Evolutionary conservation across 1,140 invertebrate species (phyloP).

Genomic region (Drosophila takahashii): DNA sequence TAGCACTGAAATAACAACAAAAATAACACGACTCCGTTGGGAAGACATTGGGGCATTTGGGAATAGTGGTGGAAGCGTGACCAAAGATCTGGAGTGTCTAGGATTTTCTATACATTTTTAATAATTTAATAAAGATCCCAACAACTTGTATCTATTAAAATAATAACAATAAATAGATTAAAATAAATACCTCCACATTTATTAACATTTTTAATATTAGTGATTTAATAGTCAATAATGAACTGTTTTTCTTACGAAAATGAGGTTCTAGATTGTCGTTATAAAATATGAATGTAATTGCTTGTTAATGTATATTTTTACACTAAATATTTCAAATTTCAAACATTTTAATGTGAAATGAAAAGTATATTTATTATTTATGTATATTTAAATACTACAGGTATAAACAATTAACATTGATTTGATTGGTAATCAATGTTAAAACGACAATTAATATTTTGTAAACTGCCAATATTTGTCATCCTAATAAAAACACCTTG

Average conservation of each 20-base stretch:
- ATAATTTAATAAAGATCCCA: too few relatives aligned
- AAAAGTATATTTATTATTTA: neutral
- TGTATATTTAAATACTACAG: neutral
- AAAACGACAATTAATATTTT: constrained; percentile 4
- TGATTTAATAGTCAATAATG: too few relatives aligned
- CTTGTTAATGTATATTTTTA: too few relatives aligned
- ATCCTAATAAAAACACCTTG: constrained; percentile 9
- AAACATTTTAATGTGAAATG: too few relatives aligned
- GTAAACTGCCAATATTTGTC: neutral
- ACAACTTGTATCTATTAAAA: too few relatives aligned
- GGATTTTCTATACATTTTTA: neutral
- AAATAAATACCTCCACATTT: too few relatives aligned
- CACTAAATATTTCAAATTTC: too few relatives aligned
- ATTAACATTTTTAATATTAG: too few relatives aligned
- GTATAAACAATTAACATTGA: neutral
- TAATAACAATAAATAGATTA: too few relatives aligned
- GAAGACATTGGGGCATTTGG: constrained; percentile 33
- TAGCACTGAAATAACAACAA: constrained; percentile 81
- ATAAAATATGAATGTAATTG: too few relatives aligned
- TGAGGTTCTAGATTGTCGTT: too few relatives aligned
- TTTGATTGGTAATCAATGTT: constrained; percentile 6
- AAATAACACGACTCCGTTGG: constrained; percentile 73
- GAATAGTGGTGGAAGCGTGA: constrained; percentile 47
- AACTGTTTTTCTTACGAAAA: too few relatives aligned
- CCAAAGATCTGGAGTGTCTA: constrained; percentile 5